Conservation (phyloP, 2,113 vertebrate genomes). For the Pelecanus crispus region DNA sequence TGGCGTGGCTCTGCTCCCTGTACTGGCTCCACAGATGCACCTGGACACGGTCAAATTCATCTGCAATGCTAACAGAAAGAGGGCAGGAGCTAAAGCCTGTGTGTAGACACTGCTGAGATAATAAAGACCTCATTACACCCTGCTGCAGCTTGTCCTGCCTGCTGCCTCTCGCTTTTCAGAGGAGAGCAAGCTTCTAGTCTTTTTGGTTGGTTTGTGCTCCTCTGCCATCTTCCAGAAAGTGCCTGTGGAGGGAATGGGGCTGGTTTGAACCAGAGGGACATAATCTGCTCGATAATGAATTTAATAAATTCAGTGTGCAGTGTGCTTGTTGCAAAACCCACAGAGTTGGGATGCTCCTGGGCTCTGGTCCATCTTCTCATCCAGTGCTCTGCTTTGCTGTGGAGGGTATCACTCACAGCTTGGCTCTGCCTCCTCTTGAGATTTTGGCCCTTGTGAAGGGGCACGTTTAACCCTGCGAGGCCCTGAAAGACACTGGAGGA, state of each 20-base stretch:
- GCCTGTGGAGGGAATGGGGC: accelerated
- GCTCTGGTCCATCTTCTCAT: background rate
- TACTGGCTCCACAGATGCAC: background rate
- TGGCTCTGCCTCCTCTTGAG: background rate
- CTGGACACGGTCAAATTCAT: background rate
- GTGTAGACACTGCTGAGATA: background rate
- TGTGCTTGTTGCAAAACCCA: background rate
- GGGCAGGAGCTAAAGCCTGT: background rate
- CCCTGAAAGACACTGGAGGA: accelerated
- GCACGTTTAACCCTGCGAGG: background rate
- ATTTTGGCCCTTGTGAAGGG: background rate
- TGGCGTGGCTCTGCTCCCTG: background rate
- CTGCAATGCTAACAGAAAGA: background rate
- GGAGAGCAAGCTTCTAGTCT: background rate
- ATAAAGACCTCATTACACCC: background rate
- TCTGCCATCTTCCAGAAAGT: background rate
- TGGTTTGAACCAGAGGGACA: background rate
- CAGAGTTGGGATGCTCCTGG: accelerated
- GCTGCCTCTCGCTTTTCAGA: background rate
- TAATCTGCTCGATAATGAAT: background rate
- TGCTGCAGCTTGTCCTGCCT: background rate
- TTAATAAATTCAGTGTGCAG: background rate
- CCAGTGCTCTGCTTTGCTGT: background rate
- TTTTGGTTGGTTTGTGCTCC: background rate
- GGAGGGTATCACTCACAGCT: background rate